Percentiles rank a stretch among this genome's conserved stretches.
Evolutionary conservation across 2,888 invertebrate species (phyloP).

Genomic region (Polyommatus icarus): DNA sequence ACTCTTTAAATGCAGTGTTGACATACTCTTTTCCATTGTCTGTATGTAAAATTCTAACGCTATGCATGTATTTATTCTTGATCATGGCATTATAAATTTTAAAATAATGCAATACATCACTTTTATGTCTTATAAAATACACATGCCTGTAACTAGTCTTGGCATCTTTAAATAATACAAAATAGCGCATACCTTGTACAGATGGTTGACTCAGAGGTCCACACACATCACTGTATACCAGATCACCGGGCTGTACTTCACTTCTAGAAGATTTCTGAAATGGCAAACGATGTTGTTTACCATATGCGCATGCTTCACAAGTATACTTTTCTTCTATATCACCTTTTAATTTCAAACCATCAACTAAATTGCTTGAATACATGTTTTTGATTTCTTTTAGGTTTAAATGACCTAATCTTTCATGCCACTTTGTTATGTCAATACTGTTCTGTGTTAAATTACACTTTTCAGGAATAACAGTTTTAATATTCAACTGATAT

Average conservation of each 20-base stretch:
- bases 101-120: conserved; percentile 40
- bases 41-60: neutral
- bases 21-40: conserved; percentile 1
- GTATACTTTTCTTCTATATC: conserved; percentile 22
- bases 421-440: neutral
- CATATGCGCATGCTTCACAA: conserved; percentile 41
- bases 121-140: conserved; percentile 41
- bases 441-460: conserved; percentile 17
- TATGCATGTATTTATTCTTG: conserved; percentile 36
- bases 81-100: conserved; percentile 39
- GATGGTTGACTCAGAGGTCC: conserved; percentile 34
- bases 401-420: neutral
- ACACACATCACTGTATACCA: conserved; percentile 40
- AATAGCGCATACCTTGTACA: conserved; percentile 36
- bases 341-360: neutral
- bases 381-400: neutral
- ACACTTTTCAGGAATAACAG: too few relatives aligned
- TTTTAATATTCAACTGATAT: too few relatives aligned
- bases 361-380: neutral
- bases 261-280: conserved; percentile 38
- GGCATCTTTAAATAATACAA: conserved; percentile 43
- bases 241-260: conserved; percentile 38
- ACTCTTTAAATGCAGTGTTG: neutral
- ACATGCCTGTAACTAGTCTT: conserved; percentile 41
- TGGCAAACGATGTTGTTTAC: conserved; percentile 38